Evolutionary conservation across 2,888 invertebrate species (phyloP).

Genomic region (Macropis europaea): DNA sequence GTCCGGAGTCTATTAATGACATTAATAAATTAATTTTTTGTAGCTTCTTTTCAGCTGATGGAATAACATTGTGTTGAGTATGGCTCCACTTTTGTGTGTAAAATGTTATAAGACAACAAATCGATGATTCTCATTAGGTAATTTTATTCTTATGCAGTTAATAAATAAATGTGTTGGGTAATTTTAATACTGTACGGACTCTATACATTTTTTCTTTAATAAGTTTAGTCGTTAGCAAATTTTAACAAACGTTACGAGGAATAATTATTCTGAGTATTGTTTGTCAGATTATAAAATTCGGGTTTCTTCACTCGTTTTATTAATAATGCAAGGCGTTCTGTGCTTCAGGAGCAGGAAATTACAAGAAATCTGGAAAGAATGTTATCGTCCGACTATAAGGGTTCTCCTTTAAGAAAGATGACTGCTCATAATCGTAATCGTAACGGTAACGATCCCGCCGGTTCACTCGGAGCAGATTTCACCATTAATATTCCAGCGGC

Average conservation of each 20-base stretch:
- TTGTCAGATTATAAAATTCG: background rate
- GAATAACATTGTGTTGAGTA: too few relatives aligned
- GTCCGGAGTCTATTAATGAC: too few relatives aligned
- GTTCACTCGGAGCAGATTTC: slow-evolving; percentile 48
- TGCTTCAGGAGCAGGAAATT: background rate
- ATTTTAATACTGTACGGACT: too few relatives aligned
- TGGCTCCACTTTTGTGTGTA: too few relatives aligned
- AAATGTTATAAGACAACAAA: too few relatives aligned
- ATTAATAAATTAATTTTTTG: too few relatives aligned
- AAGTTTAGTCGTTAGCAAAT: too few relatives aligned
- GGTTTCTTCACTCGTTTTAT: background rate
- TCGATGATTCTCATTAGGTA: too few relatives aligned
- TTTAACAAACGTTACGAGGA: background rate
- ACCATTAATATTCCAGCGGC: slow-evolving; percentile 59
- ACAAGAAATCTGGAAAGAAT: slow-evolving; percentile 32
- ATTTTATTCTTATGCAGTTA: too few relatives aligned
- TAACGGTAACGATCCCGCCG: slow-evolving; percentile 52
- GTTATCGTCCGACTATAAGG: slow-evolving; percentile 34
- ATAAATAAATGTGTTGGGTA: too few relatives aligned
- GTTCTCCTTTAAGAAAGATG: slow-evolving; percentile 51
- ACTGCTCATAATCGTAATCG: slow-evolving; percentile 58
- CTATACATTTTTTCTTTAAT: too few relatives aligned
- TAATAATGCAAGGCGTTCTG: background rate
- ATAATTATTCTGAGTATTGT: background rate
- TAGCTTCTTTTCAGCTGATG: too few relatives aligned